Conservation (phyloP, 1,140 invertebrate genomes). For the Linepithema humile region DNA sequence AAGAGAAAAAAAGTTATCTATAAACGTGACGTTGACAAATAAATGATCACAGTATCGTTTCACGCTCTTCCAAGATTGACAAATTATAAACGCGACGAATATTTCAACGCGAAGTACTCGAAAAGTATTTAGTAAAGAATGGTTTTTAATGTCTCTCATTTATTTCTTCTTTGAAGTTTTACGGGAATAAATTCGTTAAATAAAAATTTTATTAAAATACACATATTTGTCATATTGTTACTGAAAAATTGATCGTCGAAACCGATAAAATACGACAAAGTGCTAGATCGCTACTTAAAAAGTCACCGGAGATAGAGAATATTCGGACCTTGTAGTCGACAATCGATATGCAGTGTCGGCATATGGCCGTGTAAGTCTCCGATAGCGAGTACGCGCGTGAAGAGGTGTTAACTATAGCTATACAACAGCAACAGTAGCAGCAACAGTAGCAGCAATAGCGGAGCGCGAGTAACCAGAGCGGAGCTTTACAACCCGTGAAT, state of each 20-base stretch:
- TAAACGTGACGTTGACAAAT: not conserved
- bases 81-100: not conserved
- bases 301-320: not conserved
- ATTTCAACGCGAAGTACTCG: not conserved
- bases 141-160: not conserved
- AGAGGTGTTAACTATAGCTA: not conserved
- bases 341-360: slow-evolving; percentile 7
- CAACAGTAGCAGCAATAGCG: slow-evolving; percentile 13
- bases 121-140: not conserved
- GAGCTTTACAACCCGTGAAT: slow-evolving; percentile 54
- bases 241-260: too few species aligned
- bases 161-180: not conserved
- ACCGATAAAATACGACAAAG: not conserved
- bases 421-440: not conserved
- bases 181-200: not conserved
- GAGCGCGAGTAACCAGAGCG: not conserved
- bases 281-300: not conserved
- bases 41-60: not conserved
- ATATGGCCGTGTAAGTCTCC: slow-evolving; percentile 39
- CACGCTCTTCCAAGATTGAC: not conserved
- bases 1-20: slow-evolving; percentile 5
- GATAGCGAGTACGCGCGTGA: slow-evolving; percentile 9
- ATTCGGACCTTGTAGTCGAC: slow-evolving; percentile 10
- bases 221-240: not conserved
- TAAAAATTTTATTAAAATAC: not conserved